Conservation (phyloP, 2,797 vertebrate genomes). For the Zenarchopterus dispar region DNA sequence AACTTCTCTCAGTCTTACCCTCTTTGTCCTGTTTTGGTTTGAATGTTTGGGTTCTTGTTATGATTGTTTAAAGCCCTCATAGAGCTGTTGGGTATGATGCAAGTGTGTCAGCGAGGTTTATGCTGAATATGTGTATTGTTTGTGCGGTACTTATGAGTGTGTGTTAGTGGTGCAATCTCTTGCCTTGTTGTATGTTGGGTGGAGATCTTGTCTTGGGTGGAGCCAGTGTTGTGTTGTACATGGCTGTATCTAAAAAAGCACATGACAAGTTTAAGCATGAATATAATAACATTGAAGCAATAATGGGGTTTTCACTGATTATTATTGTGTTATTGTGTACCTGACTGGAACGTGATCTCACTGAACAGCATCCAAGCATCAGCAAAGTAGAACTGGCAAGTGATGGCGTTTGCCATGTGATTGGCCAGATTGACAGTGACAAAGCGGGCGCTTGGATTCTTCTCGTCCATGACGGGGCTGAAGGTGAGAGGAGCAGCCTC, state of each 20-base stretch:
- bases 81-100: too few relatives aligned
- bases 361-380: conserved; percentile 99
- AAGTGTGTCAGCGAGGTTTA: too few relatives aligned
- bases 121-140: too few relatives aligned
- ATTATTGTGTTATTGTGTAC: conserved; percentile 68
- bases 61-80: too few relatives aligned
- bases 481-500: conserved; percentile 86
- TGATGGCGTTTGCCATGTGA: conserved; percentile 96
- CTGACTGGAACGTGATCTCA: conserved; percentile 98
- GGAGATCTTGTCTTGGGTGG: conserved; percentile 78
- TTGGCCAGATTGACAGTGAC: conserved; percentile 92
- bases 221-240: conserved; percentile 93
- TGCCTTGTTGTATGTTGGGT: conserved; percentile 79
- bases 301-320: neutral
- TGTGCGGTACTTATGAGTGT: too few relatives aligned
- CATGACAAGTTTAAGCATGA: neutral
- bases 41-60: too few relatives aligned
- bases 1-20: too few relatives aligned
- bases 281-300: neutral
- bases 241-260: conserved; percentile 88
- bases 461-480: conserved; percentile 87
- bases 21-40: too few relatives aligned
- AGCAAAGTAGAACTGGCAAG: conserved; percentile 95
- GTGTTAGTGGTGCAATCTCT: conserved; percentile 31
- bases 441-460: conserved; percentile 91